Conservation (phyloP, 53 echinoderm and acorn worm genomes). For the Hippasteria phrygiana region DNA sequence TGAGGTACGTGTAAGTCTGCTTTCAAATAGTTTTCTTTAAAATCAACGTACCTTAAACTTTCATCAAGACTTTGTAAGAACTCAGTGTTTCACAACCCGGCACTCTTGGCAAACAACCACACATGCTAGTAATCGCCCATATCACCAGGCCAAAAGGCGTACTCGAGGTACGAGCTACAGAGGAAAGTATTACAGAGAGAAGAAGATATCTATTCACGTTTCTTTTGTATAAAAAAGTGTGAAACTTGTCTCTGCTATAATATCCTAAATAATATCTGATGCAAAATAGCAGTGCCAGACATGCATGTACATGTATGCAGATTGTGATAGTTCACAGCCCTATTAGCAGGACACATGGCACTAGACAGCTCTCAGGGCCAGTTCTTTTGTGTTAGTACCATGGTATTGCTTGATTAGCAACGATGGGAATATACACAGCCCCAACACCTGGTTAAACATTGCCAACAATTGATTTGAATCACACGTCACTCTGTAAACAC, state of each 20-base stretch:
- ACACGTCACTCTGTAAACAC: background rate
- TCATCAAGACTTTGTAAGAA: too few species aligned
- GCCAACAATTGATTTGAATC: background rate
- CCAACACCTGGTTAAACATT: background rate
- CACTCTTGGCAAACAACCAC: too few species aligned
- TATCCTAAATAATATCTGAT: too few species aligned
- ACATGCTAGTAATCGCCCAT: too few species aligned
- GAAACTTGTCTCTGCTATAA: background rate
- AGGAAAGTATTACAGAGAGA: too few species aligned
- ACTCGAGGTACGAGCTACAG: too few species aligned
- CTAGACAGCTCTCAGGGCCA: background rate
- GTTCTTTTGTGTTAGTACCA: background rate
- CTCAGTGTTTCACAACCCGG: too few species aligned
- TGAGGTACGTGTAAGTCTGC: constrained; percentile 54
- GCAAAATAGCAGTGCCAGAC: background rate
- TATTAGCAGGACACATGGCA: background rate
- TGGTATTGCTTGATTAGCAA: background rate
- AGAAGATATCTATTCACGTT: too few species aligned
- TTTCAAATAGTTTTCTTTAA: too few species aligned
- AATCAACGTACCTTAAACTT: too few species aligned
- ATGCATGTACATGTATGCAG: background rate
- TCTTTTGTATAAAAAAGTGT: too few species aligned
- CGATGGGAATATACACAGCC: background rate
- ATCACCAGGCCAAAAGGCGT: too few species aligned
- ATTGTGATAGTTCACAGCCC: background rate